phyloP scores from a whole-genome alignment of 2,888 invertebrate genomes.

The Melieria omissa region DNA sequence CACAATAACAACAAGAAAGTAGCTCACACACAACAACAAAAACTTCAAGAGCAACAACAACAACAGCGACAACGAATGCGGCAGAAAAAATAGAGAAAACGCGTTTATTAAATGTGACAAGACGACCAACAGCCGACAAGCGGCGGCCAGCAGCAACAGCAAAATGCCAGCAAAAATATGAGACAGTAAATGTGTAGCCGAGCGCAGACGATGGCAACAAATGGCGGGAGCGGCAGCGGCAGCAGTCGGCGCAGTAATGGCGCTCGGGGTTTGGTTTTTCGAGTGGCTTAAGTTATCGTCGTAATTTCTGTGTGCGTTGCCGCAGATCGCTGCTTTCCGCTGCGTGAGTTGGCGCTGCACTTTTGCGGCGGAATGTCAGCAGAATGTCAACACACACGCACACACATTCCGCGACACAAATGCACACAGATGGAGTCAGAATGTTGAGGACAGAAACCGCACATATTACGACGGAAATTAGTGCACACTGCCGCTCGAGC shows the following conservation, averaged over 20 bases:
- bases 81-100: neutral
- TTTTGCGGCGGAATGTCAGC: no score
- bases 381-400: no score
- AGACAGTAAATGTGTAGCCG: neutral
- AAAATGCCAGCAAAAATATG: neutral
- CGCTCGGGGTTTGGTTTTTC: neutral
- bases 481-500: no score
- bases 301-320: neutral
- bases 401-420: neutral
- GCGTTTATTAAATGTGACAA: constrained; percentile 5
- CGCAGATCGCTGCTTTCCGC: neutral
- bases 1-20: neutral
- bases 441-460: neutral
- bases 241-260: neutral
- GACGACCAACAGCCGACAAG: neutral
- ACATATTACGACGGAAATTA: no score
- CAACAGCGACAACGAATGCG: neutral
- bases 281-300: constrained; percentile 1
- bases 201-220: neutral
- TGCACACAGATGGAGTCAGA: neutral
- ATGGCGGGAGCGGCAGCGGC: neutral
- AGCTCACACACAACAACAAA: neutral
- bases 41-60: no score
- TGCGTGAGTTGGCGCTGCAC: no score
- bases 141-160: neutral